phyloP scores from a whole-genome alignment of 2,797 vertebrate species.

The Macroramphosus scolopax region DNA sequence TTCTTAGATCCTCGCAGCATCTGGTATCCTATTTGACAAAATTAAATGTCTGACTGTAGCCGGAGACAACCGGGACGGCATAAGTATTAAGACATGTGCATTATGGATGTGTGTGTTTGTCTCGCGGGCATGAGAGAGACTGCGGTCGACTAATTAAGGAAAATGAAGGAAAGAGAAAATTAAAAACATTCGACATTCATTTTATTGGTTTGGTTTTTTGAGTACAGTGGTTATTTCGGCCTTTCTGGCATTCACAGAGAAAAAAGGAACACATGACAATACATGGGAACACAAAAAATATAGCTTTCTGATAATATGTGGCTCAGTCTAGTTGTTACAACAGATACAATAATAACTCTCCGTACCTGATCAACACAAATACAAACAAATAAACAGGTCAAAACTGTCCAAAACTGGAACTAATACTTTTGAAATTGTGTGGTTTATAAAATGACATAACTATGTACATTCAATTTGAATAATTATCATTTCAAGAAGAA shows the following conservation, averaged over 20 bases:
- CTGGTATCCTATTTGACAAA: too few species aligned
- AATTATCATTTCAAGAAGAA: conserved; percentile 64
- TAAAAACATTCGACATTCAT: conserved; percentile 76
- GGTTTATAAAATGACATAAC: conserved; percentile 72
- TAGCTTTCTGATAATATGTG: conserved; percentile 80
- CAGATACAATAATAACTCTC: conserved; percentile 64
- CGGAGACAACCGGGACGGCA: too few species aligned
- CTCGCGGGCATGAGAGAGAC: too few species aligned
- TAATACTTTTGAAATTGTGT: conserved; percentile 80
- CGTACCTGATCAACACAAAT: conserved; percentile 73
- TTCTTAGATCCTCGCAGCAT: conserved; percentile 1
- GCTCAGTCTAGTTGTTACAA: conserved; percentile 84
- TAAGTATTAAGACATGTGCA: too few species aligned
- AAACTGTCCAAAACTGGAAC: conserved; percentile 64
- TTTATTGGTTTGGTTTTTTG: conserved; percentile 82
- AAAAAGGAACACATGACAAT: conserved; percentile 67
- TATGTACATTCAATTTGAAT: conserved; percentile 82
- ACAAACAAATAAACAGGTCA: conserved; percentile 61
- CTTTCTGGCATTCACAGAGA: conserved; percentile 76
- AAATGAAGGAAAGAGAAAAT: conserved; percentile 24
- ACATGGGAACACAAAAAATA: conserved; percentile 77
- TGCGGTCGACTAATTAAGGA: too few species aligned
- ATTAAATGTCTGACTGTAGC: too few species aligned
- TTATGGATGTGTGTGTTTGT: too few species aligned
- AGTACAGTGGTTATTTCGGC: conserved; percentile 85